Conservation (phyloP, 2,113 vertebrate genomes). For the Puma concolor region DNA sequence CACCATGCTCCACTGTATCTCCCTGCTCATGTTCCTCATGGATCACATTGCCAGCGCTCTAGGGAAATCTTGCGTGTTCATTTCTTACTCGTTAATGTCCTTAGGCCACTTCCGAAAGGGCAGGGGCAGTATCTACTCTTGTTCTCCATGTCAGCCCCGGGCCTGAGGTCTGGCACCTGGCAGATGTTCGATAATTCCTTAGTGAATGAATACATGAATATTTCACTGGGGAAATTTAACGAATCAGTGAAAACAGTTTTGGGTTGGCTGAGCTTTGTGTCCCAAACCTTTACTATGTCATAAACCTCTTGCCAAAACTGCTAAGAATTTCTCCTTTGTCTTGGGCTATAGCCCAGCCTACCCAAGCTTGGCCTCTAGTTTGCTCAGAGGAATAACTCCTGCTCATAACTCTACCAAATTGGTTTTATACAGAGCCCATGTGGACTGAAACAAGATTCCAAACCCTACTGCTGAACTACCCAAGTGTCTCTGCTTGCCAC, state of each 20-base stretch:
- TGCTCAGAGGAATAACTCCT: background rate
- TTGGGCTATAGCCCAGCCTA: background rate
- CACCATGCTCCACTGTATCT: rapidly evolving
- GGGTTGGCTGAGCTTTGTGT: background rate
- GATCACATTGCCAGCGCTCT: background rate
- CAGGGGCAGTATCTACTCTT: background rate
- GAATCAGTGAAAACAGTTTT: background rate
- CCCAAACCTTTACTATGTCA: background rate
- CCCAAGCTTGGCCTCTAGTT: background rate
- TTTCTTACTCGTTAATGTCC: background rate
- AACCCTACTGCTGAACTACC: background rate
- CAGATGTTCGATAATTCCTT: background rate
- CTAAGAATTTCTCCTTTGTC: background rate
- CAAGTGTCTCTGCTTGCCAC: background rate
- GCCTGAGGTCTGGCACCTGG: background rate
- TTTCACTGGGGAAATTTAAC: background rate
- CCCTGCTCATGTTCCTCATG: background rate
- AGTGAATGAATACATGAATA: background rate
- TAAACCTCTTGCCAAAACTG: background rate
- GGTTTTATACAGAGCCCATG: background rate
- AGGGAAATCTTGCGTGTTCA: background rate
- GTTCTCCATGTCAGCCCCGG: background rate
- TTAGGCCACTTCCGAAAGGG: background rate
- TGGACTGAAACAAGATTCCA: background rate
- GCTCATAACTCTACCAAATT: background rate